Conservation (phyloP, 2,797 vertebrate genomes). For the Gadopsis marmoratus region DNA sequence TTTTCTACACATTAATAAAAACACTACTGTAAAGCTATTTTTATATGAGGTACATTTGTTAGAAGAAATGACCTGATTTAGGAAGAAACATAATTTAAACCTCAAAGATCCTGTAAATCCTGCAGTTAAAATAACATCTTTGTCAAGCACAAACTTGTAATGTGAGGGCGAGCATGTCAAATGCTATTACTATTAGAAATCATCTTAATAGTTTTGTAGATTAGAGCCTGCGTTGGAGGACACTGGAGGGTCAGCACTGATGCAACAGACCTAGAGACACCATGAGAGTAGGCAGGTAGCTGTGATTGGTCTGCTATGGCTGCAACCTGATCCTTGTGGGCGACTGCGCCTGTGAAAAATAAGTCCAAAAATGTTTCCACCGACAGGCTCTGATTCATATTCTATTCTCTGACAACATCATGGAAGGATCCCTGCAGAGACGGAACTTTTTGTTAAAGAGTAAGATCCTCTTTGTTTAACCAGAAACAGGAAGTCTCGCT, state of each 20-base stretch:
- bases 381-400: no score
- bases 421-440: no score
- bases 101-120: background rate
- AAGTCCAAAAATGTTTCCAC: no score
- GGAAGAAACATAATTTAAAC: background rate
- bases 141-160: background rate
- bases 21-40: slow-evolving; percentile 31
- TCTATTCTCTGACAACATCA: no score
- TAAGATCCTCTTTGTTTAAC: no score
- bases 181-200: background rate
- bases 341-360: no score
- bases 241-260: background rate
- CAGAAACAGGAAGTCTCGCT: no score
- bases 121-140: background rate
- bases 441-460: no score
- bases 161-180: background rate
- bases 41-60: background rate
- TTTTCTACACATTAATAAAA: slow-evolving; percentile 73
- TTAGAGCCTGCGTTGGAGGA: background rate
- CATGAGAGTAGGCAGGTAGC: no score
- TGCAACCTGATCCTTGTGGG: no score
- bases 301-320: no score
- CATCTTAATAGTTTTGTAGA: background rate
- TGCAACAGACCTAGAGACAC: background rate
- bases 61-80: background rate